phyloP scores from a whole-genome alignment of 2,888 invertebrate species.

The Erebia ligea region DNA sequence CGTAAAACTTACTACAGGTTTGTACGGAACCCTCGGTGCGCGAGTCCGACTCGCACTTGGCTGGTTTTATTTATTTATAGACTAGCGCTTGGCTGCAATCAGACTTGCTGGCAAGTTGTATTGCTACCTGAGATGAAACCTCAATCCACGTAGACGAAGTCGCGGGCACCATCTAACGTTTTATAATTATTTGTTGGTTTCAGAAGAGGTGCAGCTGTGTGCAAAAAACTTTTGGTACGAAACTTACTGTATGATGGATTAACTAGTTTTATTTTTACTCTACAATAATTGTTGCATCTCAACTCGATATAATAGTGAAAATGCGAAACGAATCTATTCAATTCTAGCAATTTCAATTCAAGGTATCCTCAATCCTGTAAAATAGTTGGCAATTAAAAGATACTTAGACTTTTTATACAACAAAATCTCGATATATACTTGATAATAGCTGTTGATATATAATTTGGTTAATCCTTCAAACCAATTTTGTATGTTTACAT shows the following conservation, averaged over 20 bases:
- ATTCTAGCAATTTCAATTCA: slow-evolving; percentile 34
- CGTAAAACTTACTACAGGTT: too few relatives aligned
- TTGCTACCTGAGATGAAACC: too few relatives aligned
- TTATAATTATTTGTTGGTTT: slow-evolving; percentile 22
- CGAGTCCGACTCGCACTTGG: too few relatives aligned
- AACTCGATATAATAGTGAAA: slow-evolving; percentile 52
- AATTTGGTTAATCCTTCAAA: neutral
- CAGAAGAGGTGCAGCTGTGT: slow-evolving; percentile 72
- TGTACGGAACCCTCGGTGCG: too few relatives aligned
- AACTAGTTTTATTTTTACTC: slow-evolving; percentile 67
- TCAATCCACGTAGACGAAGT: too few relatives aligned
- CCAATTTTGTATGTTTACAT: neutral
- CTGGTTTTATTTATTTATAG: too few relatives aligned
- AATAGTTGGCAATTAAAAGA: slow-evolving; percentile 1
- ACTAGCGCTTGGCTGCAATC: too few relatives aligned
- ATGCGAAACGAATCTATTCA: slow-evolving; percentile 18
- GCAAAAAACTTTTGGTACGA: slow-evolving; percentile 74
- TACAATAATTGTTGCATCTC: slow-evolving; percentile 66
- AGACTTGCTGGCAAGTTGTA: too few relatives aligned
- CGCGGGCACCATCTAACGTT: too few relatives aligned
- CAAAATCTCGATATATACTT: neutral
- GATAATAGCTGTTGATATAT: neutral
- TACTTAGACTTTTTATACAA: slow-evolving; percentile 28
- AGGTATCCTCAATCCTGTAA: slow-evolving; percentile 8
- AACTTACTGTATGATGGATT: slow-evolving; percentile 74